Base-by-base conservation (phyloP, 2,888 invertebrate species). In the Nomada ruficornis region DNA sequence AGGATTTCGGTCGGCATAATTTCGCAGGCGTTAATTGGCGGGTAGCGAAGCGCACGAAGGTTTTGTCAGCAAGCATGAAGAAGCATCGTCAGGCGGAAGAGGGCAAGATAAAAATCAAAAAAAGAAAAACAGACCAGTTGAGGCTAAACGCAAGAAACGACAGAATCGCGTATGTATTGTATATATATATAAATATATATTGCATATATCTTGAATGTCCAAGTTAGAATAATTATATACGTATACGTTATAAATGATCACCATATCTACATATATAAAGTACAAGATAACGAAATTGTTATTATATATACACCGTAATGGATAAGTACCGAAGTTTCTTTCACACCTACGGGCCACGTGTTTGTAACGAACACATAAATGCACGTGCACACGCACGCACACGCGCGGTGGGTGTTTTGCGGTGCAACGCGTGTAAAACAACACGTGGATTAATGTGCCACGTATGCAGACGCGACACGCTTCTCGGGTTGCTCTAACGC, bases 51-150 rank as follows among this genome's bases (percentile, higher is more conserved):
- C 94, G 92, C 91, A 93, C 93, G 93, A 89, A 88, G 89, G 84
- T 89, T 85, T 89, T 91, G 90, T 93, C 94, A 94, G 94, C 94
- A 94, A 94, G 94, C 94, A 93, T 94, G 93, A 94, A 94, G 94
- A 94, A 94, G 94, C 94, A 93, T 94, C 94, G 90, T 93, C 94
- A 94, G 94, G 93, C 93, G 93, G 86, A 86, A 93, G 93, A 94
- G 93, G 94, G 93, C 93, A 93, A 94, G 93, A 93, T 93, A 92
- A 93, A 93, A 94, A 94, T 93, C 92, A 93, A 93, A 93, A 93
- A 93, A 93, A 93, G 92, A 93, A 93, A 94, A 93, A 92, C 93
- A 93, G 92, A 91, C 92, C 91, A 93, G 93, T 94, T 93, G 92
- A 93, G 93, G 85, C 86, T 89, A 82, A 83, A 89, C 85, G 86